Conservation (phyloP, 2,888 invertebrate species). For the Oxytorus armatus region DNA sequence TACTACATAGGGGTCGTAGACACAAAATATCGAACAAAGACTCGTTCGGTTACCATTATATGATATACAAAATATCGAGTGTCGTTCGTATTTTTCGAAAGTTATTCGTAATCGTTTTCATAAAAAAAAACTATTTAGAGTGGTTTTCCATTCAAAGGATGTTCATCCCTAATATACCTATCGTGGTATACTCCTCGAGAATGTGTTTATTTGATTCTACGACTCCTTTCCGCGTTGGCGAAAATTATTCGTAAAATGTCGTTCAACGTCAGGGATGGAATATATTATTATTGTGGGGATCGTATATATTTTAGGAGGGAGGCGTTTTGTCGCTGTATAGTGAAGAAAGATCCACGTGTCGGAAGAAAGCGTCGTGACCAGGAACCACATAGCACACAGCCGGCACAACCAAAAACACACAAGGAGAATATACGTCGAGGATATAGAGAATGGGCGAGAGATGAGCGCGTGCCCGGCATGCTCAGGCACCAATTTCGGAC, state of each 20-base stretch:
- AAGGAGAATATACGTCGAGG: background rate
- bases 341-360: slow-evolving; percentile 54
- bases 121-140: too few relatives aligned
- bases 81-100: too few relatives aligned
- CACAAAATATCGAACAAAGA: too few relatives aligned
- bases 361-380: slow-evolving; percentile 57
- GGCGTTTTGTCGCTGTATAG: slow-evolving; percentile 37
- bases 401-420: slow-evolving; percentile 26
- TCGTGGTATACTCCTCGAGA: slow-evolving; percentile 33
- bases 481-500: slow-evolving; percentile 81
- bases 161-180: background rate
- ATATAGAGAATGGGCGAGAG: slow-evolving; percentile 64
- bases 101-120: too few relatives aligned
- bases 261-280: slow-evolving; percentile 59
- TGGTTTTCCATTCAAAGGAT: slow-evolving; percentile 8
- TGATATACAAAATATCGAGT: too few relatives aligned
- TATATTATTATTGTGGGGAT: slow-evolving; percentile 52
- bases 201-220: slow-evolving; percentile 58
- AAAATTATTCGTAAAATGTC: slow-evolving; percentile 65
- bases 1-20: too few relatives aligned
- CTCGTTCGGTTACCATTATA: too few relatives aligned
- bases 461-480: slow-evolving; percentile 82
- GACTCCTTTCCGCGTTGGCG: slow-evolving; percentile 28
- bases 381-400: slow-evolving; percentile 52
- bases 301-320: slow-evolving; percentile 41